These are phyloP conservation scores for Oxystoma pomonae DNA, from an alignment of 2,888 invertebrate genomes.

Conservation along the genomic window DNA sequence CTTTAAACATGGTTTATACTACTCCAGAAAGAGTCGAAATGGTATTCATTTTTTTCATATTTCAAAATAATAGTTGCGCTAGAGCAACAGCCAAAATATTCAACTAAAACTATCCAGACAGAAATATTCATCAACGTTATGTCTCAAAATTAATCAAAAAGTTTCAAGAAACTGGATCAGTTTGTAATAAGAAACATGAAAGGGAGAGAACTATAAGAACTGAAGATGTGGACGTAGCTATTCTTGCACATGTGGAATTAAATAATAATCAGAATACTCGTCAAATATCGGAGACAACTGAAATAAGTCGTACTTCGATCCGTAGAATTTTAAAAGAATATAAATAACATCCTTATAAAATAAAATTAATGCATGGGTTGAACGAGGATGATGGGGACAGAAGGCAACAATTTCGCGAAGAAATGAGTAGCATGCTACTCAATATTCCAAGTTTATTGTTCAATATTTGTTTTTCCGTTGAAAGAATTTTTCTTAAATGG, in stretches of 20 bases:
- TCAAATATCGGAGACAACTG: background rate
- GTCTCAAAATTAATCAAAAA: background rate
- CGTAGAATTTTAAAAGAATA: background rate
- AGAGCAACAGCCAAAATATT: background rate
- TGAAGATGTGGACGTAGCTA: constrained; percentile 2
- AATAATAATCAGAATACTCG: background rate
- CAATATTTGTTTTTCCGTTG: no score
- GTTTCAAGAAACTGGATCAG: constrained; percentile 1
- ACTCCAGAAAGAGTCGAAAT: background rate
- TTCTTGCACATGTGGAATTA: constrained; percentile 1
- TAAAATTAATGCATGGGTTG: no score
- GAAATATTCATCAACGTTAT: background rate
- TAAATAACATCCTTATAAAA: background rate
- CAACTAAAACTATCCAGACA: background rate
- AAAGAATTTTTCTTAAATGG: no score
- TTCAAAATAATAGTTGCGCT: background rate
- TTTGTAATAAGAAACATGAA: background rate
- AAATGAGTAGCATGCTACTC: no score
- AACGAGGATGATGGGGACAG: no score
- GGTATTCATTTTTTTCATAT: background rate
- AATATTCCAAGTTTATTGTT: no score
- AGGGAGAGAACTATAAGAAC: background rate
- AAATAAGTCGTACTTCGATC: background rate
- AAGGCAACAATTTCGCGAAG: no score
- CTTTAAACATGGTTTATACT: background rate